These are phyloP conservation scores for Nephrotoma flavescens DNA, from an alignment of 2,888 invertebrate genomes.

Conservation along the genomic window DNA sequence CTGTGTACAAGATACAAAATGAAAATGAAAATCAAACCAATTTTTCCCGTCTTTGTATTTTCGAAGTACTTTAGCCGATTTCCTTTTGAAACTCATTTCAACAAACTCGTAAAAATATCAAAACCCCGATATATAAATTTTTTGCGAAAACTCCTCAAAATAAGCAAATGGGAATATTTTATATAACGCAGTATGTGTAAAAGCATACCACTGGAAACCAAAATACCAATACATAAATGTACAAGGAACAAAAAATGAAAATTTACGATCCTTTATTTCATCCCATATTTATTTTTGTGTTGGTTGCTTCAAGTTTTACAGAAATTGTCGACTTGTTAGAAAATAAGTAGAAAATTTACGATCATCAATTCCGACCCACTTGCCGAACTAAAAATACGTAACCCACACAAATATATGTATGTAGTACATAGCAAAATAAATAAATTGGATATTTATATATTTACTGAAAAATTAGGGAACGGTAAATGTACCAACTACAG, in stretches of 20 bases:
- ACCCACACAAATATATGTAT: neutral
- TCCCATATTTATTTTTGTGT: neutral
- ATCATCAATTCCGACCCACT: neutral
- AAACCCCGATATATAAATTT: neutral
- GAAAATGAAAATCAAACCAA: neutral
- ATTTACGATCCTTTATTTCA: neutral
- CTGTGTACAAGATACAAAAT: neutral
- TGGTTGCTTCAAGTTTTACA: neutral
- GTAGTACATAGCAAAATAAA: neutral
- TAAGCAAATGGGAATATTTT: neutral
- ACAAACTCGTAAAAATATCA: neutral
- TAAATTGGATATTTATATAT: neutral
- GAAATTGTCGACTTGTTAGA: neutral
- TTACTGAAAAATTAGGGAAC: neutral
- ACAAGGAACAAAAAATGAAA: neutral
- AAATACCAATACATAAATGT: neutral
- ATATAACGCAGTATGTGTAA: neutral
- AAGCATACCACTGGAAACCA: neutral
- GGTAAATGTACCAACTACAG: neutral
- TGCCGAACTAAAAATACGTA: neutral
- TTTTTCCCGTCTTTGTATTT: neutral
- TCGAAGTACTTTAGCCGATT: neutral
- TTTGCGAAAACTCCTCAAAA: neutral
- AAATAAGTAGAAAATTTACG: neutral
- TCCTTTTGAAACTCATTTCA: neutral